Evolutionary conservation across 2,797 vertebrate genomes (phyloP).

Genomic region (Anas bernieri): DNA sequence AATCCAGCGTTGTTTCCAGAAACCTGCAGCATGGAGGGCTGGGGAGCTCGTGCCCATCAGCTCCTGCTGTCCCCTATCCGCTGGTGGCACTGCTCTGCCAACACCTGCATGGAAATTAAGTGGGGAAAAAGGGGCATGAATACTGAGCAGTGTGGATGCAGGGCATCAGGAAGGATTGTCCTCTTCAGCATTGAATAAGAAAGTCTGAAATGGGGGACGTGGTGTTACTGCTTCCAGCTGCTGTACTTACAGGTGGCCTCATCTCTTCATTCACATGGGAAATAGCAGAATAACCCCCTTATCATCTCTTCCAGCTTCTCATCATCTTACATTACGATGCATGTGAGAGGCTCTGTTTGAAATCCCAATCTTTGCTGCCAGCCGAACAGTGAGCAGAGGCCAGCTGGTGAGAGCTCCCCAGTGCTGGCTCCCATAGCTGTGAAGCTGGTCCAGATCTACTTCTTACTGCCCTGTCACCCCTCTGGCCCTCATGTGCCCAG

Average conservation of each 20-base stretch:
- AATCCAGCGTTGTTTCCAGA: constrained; percentile 46
- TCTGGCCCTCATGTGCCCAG: background rate
- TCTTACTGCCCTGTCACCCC: background rate
- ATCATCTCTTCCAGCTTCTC: background rate
- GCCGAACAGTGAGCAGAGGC: background rate
- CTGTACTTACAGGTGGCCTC: background rate
- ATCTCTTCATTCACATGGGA: fast-evolving
- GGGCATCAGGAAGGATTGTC: background rate
- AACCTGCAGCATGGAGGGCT: background rate
- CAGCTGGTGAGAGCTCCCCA: background rate
- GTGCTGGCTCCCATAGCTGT: fast-evolving
- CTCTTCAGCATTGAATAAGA: background rate
- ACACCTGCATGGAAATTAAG: background rate
- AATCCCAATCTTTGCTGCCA: background rate
- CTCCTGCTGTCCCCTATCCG: background rate
- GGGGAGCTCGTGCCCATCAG: background rate
- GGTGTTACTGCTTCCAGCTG: background rate
- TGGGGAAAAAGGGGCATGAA: background rate
- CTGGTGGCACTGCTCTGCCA: background rate
- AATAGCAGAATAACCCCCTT: background rate
- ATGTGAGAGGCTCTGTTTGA: fast-evolving
- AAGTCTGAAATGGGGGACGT: constrained; percentile 21
- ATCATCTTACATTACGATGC: background rate
- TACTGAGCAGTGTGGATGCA: background rate
- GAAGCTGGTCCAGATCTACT: background rate